phyloP scores from a whole-genome alignment of 2,797 vertebrate genomes.

The Propithecus perrieri region DNA sequence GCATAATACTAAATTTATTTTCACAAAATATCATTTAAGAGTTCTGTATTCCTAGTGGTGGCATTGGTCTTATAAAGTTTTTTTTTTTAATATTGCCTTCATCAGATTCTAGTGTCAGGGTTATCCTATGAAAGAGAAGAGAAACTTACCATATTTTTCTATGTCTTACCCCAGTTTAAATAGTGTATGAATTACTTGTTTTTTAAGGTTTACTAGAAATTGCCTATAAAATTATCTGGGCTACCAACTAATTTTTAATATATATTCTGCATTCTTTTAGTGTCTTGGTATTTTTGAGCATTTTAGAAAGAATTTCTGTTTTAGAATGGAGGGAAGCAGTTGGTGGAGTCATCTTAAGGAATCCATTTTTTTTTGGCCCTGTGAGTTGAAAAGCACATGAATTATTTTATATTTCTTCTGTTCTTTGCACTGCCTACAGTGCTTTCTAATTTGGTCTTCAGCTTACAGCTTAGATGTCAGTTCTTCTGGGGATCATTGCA shows the following conservation, averaged over 20 bases:
- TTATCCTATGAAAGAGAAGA: neutral
- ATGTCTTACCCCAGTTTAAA: neutral
- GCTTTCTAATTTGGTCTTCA: neutral
- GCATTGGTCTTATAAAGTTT: neutral
- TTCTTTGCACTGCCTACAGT: neutral
- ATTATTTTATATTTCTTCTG: neutral
- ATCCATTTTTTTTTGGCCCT: neutral
- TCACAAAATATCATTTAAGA: neutral
- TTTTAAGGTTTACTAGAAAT: neutral
- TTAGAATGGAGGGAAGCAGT: neutral
- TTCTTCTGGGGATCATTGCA: neutral
- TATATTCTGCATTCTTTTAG: neutral
- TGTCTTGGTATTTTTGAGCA: neutral
- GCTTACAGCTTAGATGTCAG: neutral
- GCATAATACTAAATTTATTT: neutral
- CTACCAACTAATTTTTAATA: neutral
- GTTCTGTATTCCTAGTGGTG: neutral
- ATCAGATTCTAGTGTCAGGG: neutral
- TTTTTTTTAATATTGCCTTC: neutral
- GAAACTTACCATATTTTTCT: neutral
- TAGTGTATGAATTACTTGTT: neutral
- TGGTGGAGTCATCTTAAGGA: neutral
- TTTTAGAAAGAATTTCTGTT: neutral
- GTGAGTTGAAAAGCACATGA: neutral
- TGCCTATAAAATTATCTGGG: neutral